These are phyloP conservation scores for Tachycineta bicolor DNA, from an alignment of 2,113 vertebrate species.

Conservation along the genomic window DNA sequence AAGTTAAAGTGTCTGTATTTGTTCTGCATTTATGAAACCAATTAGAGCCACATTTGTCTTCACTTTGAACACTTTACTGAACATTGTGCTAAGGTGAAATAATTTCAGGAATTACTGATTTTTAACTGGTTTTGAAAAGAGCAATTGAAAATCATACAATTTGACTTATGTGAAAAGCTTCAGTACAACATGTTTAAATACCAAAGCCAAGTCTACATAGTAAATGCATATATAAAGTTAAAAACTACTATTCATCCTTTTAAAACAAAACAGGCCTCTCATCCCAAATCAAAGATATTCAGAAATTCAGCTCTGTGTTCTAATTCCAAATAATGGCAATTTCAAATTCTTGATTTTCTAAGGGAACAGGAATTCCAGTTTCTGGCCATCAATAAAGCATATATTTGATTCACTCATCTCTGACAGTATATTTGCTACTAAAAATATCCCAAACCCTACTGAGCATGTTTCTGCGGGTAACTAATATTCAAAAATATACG, in stretches of 20 bases:
- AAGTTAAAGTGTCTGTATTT: not conserved
- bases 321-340: not conserved
- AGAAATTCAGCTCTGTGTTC: not conserved
- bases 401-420: not conserved
- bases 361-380: not conserved
- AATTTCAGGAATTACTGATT: not conserved
- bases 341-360: not conserved
- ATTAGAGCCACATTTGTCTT: not conserved
- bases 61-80: not conserved
- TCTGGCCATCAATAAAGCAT: not conserved
- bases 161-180: not conserved
- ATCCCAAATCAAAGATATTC: not conserved
- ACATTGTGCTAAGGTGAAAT: not conserved
- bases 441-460: not conserved
- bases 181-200: not conserved
- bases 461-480: not conserved
- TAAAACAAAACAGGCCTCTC: not conserved
- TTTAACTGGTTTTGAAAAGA: not conserved
- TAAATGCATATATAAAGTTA: not conserved
- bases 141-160: not conserved
- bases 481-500: not conserved
- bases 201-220: not conserved
- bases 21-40: not conserved
- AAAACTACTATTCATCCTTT: not conserved
- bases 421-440: not conserved